A percentile compares a stretch with the other conserved stretches of the same genome.
These are phyloP conservation scores for Malacosoma neustria DNA, from an alignment of 2,888 invertebrate genomes.

Conservation along the genomic window DNA sequence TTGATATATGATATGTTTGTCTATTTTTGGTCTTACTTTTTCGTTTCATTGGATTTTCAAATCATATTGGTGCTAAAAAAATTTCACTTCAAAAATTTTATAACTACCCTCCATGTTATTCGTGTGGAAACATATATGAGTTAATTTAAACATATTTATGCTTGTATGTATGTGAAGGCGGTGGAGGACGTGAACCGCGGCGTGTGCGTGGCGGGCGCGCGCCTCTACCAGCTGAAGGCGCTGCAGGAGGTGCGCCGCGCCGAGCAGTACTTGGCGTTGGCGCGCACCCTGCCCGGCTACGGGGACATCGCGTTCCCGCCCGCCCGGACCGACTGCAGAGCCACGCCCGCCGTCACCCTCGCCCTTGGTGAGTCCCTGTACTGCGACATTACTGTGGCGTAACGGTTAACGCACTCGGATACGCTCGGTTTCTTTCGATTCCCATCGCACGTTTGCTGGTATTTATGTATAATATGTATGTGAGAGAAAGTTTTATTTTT, in stretches of 20 bases:
- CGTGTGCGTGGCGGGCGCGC: conserved; percentile 90
- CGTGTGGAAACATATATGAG: no score
- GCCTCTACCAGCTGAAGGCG: conserved; percentile 96
- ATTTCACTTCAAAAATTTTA: no score
- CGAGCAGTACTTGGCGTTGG: conserved; percentile 88
- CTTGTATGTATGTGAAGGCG: no score
- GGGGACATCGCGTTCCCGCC: conserved; percentile 96
- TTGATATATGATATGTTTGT: no score
- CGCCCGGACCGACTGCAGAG: conserved; percentile 82
- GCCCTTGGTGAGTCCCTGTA: conserved; percentile 72
- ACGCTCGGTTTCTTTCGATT: background rate
- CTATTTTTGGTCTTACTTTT: no score
- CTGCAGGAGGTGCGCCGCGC: conserved; percentile 89
- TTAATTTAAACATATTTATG: no score
- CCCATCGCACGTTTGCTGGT: background rate
- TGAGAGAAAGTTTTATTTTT: no score
- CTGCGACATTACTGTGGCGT: background rate
- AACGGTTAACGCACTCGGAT: no score
- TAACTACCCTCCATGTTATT: no score
- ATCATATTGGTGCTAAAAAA: no score
- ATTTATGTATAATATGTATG: no score
- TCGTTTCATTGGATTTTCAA: no score
- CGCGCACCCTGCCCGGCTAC: conserved; percentile 92
- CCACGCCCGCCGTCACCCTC: conserved; percentile 81
- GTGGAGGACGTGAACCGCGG: conserved; percentile 97